These are phyloP conservation scores for Oreohelix idahoensis DNA, from an alignment of 1,140 invertebrate genomes.

Conservation along the genomic window DNA sequence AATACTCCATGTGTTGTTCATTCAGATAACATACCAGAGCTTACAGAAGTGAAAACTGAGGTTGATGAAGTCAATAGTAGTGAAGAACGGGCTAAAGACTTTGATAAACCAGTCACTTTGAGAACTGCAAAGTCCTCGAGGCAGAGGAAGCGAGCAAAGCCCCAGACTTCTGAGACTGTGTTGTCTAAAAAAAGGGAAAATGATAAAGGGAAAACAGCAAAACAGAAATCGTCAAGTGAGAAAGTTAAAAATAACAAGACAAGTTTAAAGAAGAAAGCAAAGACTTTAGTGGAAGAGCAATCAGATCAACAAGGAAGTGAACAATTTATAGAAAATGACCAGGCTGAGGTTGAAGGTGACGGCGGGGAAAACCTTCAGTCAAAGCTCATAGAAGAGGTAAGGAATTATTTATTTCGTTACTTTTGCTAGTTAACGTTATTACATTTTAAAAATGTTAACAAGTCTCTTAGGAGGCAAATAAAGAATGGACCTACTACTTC, in stretches of 20 bases:
- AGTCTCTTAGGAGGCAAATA: too few species aligned
- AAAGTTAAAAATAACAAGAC: background rate
- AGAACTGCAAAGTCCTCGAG: background rate
- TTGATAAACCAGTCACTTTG: background rate
- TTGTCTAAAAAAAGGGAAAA: background rate
- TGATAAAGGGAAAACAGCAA: background rate
- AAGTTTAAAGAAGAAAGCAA: background rate
- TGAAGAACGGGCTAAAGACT: background rate
- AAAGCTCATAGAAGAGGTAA: background rate
- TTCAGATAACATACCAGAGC: background rate
- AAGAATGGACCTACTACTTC: too few species aligned
- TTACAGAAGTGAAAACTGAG: background rate
- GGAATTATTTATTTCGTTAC: background rate
- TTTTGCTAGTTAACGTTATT: too few species aligned
- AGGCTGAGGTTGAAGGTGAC: background rate
- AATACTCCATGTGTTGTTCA: background rate
- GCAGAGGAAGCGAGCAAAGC: background rate
- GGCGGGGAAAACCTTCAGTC: background rate
- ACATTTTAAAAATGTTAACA: too few species aligned
- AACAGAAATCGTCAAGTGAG: background rate
- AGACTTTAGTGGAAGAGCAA: too few species aligned
- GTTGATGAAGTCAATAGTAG: background rate
- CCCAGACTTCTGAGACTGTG: background rate
- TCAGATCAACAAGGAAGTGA: background rate
- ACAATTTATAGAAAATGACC: background rate